These are phyloP conservation scores for Spinus pinus DNA, from an alignment of 2,797 vertebrate species.

Conservation along the genomic window DNA sequence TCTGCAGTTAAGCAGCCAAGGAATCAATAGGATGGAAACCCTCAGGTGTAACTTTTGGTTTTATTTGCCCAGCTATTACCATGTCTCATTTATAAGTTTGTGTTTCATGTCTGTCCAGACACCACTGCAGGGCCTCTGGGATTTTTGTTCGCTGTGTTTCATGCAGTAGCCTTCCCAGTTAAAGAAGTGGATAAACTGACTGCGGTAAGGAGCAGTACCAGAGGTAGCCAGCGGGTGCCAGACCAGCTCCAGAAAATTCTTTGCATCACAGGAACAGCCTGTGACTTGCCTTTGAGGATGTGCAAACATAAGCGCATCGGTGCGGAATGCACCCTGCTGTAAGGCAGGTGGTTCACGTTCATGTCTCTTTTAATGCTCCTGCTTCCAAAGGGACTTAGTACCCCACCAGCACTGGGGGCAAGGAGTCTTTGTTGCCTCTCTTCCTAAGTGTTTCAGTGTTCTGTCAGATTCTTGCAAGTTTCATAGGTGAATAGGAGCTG, in stretches of 20 bases:
- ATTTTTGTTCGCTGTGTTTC: neutral
- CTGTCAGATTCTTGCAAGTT: neutral
- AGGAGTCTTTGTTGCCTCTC: neutral
- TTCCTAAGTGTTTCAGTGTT: neutral
- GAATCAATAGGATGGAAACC: neutral
- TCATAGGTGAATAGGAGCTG: neutral
- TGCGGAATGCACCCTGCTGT: neutral
- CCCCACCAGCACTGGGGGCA: too few species aligned
- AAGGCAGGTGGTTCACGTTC: rapidly evolving
- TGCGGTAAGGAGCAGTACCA: neutral
- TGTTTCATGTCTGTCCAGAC: neutral
- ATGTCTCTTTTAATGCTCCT: neutral
- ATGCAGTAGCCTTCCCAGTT: neutral
- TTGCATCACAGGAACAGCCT: rapidly evolving
- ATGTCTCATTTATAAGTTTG: neutral
- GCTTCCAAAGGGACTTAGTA: neutral
- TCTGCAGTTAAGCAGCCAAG: neutral
- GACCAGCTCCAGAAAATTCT: neutral
- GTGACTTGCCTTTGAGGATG: neutral
- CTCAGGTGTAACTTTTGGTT: neutral
- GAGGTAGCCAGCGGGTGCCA: slow-evolving; percentile 52
- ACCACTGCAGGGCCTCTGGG: neutral
- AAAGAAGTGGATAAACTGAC: rapidly evolving
- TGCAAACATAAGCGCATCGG: neutral
- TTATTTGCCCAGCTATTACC: neutral